Evolutionary conservation across 2,888 invertebrate species (phyloP), one percentile per base, ranked within the genome.

Genomic region (Campoletis raptor): DNA sequence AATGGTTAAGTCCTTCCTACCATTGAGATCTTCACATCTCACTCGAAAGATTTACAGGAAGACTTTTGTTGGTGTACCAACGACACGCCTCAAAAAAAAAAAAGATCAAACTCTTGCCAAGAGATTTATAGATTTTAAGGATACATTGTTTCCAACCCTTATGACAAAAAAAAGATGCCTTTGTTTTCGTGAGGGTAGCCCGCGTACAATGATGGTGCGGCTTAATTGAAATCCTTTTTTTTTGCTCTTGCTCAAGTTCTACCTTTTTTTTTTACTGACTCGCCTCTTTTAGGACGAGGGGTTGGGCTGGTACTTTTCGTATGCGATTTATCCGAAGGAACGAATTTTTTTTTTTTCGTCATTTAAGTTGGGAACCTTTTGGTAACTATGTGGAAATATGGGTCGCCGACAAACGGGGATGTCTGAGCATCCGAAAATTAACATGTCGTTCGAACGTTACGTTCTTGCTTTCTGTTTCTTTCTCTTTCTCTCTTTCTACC

Each of bases 1-100:
- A 18, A 48, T 18, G 18, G 18, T 7, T 0, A 48, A 48, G 18
- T 0, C 57, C 37, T 30, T 30, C 30, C 57, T 7, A 30, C 21
- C 21, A 80, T 83, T 66, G 24, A 80, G 73, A 76, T 45, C 66
- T 80, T 54, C 12, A 24, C 7, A 21, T 74, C 57, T 57, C 48
- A 9, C 12, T 69, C 4, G 12, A 24, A 76, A 86, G 80, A 84
- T 90, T 90, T 87, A 91, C 88, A 89, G 88, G 87, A 80, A 86
- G 87, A 66, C 70, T 77, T 70, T 64, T 79, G 85, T 81, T 80
- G 86, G 77, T 70, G 52, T 81, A 48, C 67, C 70, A 88, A 86
- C 83, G 86, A 76, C 57, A 69, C 84, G 84, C 86, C 85, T 83
- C 54, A 48, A 57, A 80, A 24, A n/a, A 67, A 67, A 80, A 30